Evolutionary conservation across 1,140 invertebrate genomes (phyloP), one percentile per base, ranked within the genome.

Genomic region (Pogonognathellus flavescens): DNA sequence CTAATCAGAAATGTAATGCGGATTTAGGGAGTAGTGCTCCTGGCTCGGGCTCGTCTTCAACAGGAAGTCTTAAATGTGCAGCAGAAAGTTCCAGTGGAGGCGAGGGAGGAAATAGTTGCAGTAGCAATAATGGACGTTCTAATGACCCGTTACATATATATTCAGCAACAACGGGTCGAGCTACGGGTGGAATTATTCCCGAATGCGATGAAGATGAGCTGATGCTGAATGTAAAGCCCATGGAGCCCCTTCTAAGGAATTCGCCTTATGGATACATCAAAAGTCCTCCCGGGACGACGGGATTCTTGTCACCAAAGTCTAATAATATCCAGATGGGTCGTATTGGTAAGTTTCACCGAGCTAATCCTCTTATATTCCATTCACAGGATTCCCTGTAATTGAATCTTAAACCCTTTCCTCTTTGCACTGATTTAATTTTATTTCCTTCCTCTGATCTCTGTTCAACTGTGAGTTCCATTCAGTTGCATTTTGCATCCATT

Each of bases 221-320:
- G 0, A 92, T 95, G 88, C 94, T 96, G 90, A 95, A 94, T 89
- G 94, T 97, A n/a, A 94, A 97, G 90, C 97, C 97, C 0, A 98
- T 98, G 97, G 94, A 96, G 87, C 96, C 97, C 0, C 91, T 98
- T 59, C 91, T 97, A 16, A 91, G 95, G 83, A 88, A 90, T 53
- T 90, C 90, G 0, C 90, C 90, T 20, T 91, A 91, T 86, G 95
- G 95, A 22, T 97, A 97, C 89, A 95, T 90, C 52, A 89, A 90
- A 31, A 90, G 90, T 80, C 86, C 90, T 10, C 83, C 82, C 8
- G 83, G 83, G 9, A 66, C 20, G 10, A 89, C 89, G 49, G 87
- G 88, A 72, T 86, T 89, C 62, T 41, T 84, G 18, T 82, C 81
- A 22, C 80, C 85, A 41, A 86, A 84, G 66, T 86, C 82, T 13